Base-by-base conservation (phyloP, 1,140 invertebrate species). In the Calephelis virginiensis region DNA sequence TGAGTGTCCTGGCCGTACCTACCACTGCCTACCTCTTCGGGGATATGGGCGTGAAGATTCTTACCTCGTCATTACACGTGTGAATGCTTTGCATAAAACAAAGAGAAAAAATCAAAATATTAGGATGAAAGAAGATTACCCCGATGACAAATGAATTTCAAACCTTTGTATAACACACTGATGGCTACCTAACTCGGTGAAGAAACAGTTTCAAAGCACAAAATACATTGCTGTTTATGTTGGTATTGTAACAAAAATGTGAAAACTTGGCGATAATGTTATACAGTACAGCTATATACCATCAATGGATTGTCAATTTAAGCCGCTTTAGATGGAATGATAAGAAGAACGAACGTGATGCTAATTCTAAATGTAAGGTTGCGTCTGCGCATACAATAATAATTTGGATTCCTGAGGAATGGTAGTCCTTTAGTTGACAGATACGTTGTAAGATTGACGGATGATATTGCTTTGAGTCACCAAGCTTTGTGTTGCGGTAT, bases 251-350 rank as follows among this genome's bases (percentile, higher is more conserved):
- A 64, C 46, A 47, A 28, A 70, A 59, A 47, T 59, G 47, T 40
- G 13, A 10, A 49, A 43, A 53, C 43, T 60, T 56, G 43, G 53
- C 46, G 56, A 48, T 37, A 59, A 60, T 71, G 63, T 66, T 59
- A 62, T 50, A 45, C 63, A 68, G 67, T 50, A 17, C 37, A 64
- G 50, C 68, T 45, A 62, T 64, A 68, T 68, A 63, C 49, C 40
- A 63, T 61, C 56, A 61, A 66, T 40, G 53, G 69, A 53, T 64
- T 72, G 59, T 69, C 62, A 70, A 75, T 56, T 76, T 85, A 86
- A 86, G 82, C 82, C 79, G 85, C 82, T 88, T 88, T 88, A 86
- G 85, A 86, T 88, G 69, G 65, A 67, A 64, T 70, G 85, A 88
- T 88, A 85, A 77, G 78, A 69, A 77, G 69, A 71, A 74, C 72